Base-by-base conservation (phyloP, 2,797 vertebrate species). In the Artibeus jamaicensis region DNA sequence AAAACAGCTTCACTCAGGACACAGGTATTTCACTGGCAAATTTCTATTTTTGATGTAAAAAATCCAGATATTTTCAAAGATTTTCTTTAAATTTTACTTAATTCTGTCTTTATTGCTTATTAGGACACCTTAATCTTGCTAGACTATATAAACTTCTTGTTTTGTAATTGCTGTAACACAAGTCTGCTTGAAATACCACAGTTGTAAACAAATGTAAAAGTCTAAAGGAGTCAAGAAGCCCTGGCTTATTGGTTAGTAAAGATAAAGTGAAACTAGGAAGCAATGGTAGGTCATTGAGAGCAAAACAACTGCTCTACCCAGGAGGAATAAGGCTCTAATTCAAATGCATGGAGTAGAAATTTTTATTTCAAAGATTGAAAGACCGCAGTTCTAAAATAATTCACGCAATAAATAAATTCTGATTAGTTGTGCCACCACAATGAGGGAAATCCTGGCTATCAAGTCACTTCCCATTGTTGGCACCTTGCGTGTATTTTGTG, bases 351-450 rank as follows among this genome's bases (percentile, higher is more conserved):
- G 77, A 88, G 22, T 55, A 94, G 67, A 87, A 70, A 76, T 71
- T 79, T 94, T 89, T 89, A 96, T 96, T 96, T 96, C 87, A 93
- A 92, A 95, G 85, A 88, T 87, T 96, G 89, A 84, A 95, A 88
- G 87, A 46, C 91, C 10, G 8, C 26, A 74, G 84, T 93, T 95
- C 83, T 93, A 77, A 77, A 92, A 94, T 55, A 92, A 86, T 68
- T 42, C 37, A 18, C 1, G 0, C 50, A 93, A 2, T 68, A 92
- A 29, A 46, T 93, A 87, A 74, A 92, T 82, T 89, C 86, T 81
- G 92, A 88, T 94, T 88, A 88, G 74, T 42, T 57, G 78, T 86
- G 83, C 88, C 48, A 50, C 48, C 46, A 29, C 77, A 89, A 79
- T 67, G 59, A 95, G 57, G 50, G 50, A 55, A 86, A 59, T 71